These are phyloP conservation scores for Rhogogaster chlorosoma DNA, from an alignment of 2,888 invertebrate species.

Conservation along the genomic window DNA sequence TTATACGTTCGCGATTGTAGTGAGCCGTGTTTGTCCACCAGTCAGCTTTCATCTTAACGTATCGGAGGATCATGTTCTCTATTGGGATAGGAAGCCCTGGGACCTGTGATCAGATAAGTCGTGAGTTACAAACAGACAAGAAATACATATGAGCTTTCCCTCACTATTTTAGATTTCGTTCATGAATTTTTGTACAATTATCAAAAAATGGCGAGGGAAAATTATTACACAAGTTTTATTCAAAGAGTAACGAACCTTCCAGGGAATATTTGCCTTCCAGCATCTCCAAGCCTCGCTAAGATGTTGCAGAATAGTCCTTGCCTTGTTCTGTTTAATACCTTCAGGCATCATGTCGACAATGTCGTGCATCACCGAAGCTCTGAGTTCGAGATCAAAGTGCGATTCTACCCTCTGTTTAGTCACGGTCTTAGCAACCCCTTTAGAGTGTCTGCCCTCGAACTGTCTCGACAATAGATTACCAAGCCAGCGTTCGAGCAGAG, in stretches of 20 bases:
- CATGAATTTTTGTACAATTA: no score
- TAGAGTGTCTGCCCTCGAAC: constrained; percentile 99
- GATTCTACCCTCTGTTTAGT: constrained; percentile 99
- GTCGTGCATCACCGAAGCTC: constrained; percentile 98
- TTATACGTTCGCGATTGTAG: constrained; percentile 98
- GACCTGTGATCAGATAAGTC: constrained; percentile 81
- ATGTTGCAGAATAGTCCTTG: constrained; percentile 98
- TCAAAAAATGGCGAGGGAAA: no score
- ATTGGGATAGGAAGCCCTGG: constrained; percentile 99
- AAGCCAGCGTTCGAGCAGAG: constrained; percentile 98
- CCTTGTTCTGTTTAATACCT: constrained; percentile 99
- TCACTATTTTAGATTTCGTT: no score
- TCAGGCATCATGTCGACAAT: constrained; percentile 99
- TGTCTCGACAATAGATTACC: constrained; percentile 98
- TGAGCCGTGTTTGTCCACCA: constrained; percentile 99
- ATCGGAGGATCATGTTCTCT: constrained; percentile 99
- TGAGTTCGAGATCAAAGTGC: constrained; percentile 98
- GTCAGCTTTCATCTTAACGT: constrained; percentile 99
- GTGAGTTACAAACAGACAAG: constrained; percentile 23
- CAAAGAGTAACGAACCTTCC: constrained; percentile 87
- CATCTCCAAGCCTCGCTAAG: constrained; percentile 99
- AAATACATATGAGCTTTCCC: no score
- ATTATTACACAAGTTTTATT: constrained; percentile 10
- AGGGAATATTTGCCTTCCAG: constrained; percentile 99
- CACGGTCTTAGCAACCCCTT: constrained; percentile 99